phyloP scores from a whole-genome alignment of 53 echinoderm and acorn worm genomes.

The Hippasteria phrygiana region DNA sequence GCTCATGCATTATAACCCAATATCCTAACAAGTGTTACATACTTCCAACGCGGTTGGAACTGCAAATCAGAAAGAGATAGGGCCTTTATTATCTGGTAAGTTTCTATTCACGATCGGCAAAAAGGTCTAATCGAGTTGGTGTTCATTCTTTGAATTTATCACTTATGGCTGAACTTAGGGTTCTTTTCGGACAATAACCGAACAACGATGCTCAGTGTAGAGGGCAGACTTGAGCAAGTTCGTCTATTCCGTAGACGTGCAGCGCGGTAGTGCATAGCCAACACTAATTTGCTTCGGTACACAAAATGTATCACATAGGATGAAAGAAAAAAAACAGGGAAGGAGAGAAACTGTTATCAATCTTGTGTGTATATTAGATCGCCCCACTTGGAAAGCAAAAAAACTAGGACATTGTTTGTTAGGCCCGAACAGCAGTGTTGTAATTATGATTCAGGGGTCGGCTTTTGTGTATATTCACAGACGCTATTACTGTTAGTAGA shows the following conservation, averaged over 20 bases:
- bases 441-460: constrained; percentile 61
- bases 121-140: neutral
- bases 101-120: neutral
- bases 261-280: neutral
- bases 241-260: neutral
- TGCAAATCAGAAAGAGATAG: neutral
- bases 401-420: constrained; percentile 60
- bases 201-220: neutral
- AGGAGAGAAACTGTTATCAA: constrained; percentile 32
- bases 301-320: constrained; percentile 32
- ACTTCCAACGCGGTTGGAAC: constrained; percentile 26
- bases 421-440: constrained; percentile 50
- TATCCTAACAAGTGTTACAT: constrained; percentile 56
- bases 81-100: neutral
- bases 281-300: constrained; percentile 19
- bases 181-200: neutral
- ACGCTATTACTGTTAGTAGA: constrained; percentile 45
- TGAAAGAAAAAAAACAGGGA: neutral
- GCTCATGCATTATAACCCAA: constrained; percentile 53
- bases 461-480: constrained; percentile 58
- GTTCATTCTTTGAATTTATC: neutral
- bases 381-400: constrained; percentile 36
- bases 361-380: constrained; percentile 61
- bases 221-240: no score
- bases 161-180: neutral